phyloP scores from a whole-genome alignment of 2,797 vertebrate species.

The Heliangelus exortis region DNA sequence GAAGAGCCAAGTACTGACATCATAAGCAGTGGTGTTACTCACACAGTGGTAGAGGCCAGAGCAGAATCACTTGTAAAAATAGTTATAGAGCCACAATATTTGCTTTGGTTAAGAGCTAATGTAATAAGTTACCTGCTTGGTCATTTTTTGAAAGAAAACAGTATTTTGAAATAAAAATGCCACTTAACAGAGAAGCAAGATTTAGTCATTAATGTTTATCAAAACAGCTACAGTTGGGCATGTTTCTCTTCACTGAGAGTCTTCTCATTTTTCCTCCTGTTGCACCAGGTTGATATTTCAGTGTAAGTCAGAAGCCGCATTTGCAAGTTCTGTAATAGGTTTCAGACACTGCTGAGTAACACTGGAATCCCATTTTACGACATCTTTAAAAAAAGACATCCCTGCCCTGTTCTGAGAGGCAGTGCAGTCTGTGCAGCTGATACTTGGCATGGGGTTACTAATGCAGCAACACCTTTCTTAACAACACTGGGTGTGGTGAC shows the following conservation, averaged over 20 bases:
- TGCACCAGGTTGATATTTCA: neutral
- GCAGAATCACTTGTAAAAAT: neutral
- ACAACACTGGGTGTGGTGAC: neutral
- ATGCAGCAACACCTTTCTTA: neutral
- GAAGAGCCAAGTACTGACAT: neutral
- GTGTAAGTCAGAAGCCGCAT: neutral
- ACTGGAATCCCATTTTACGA: neutral
- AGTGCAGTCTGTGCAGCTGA: rapidly evolving
- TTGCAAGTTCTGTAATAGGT: neutral
- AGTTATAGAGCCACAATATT: neutral
- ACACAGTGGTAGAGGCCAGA: neutral
- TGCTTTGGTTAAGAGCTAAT: neutral
- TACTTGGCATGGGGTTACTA: neutral
- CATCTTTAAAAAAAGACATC: neutral
- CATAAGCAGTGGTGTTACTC: neutral
- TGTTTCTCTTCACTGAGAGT: neutral
- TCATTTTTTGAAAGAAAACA: neutral
- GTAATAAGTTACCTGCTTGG: neutral
- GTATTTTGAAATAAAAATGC: neutral
- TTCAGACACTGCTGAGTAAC: neutral
- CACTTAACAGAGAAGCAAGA: neutral
- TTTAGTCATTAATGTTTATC: neutral
- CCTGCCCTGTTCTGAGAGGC: neutral
- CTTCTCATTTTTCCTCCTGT: neutral
- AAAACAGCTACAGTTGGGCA: neutral